These are phyloP conservation scores for Arvicanthis niloticus DNA, from an alignment of 2,113 vertebrate genomes.

Conservation along the genomic window DNA sequence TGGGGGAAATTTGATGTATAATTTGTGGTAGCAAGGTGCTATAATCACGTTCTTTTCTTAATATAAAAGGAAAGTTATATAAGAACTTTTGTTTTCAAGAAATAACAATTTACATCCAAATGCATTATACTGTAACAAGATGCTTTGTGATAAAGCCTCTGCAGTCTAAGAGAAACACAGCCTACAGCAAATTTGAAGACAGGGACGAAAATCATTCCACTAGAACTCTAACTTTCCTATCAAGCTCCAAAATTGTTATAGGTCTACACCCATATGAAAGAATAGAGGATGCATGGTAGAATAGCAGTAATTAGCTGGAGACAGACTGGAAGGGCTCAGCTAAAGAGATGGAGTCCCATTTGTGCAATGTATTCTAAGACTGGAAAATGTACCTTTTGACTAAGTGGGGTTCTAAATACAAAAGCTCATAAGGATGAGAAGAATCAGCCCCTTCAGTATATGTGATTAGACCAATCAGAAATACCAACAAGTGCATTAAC, in stretches of 20 bases:
- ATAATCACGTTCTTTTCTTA: background rate
- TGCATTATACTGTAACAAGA: background rate
- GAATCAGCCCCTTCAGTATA: background rate
- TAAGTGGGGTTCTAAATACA: background rate
- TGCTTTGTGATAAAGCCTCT: background rate
- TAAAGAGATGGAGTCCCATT: background rate
- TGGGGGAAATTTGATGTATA: background rate
- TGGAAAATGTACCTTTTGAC: background rate
- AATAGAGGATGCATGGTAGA: background rate
- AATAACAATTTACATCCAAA: background rate
- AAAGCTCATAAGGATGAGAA: background rate
- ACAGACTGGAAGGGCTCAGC: background rate
- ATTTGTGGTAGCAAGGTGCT: background rate
- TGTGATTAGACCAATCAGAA: background rate
- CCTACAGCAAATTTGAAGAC: background rate
- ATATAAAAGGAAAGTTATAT: background rate
- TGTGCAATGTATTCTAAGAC: background rate
- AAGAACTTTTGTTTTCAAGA: background rate
- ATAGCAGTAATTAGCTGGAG: rapidly evolving
- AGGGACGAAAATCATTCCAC: background rate
- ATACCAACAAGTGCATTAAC: background rate
- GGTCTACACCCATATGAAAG: background rate
- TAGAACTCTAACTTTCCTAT: background rate
- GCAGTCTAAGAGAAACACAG: background rate
- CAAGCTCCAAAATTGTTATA: background rate